A percentile compares a stretch with the other conserved stretches of the same genome.
Evolutionary conservation across 2,888 invertebrate genomes (phyloP).

Genomic region (Nomada ferruginata): DNA sequence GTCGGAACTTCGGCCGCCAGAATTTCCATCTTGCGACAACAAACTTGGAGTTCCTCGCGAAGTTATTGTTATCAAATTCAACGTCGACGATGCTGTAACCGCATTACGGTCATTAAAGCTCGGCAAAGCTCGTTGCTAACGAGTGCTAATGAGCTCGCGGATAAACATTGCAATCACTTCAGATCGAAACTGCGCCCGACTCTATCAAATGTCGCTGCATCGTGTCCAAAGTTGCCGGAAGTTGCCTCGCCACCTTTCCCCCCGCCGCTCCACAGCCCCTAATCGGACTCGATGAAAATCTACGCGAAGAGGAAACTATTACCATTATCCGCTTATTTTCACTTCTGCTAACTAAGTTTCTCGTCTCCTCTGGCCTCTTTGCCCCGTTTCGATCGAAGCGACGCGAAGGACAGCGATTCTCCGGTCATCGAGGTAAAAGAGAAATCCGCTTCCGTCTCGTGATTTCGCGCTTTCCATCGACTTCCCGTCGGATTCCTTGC

Average conservation of each 20-base stretch:
- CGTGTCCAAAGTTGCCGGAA: constrained; percentile 54
- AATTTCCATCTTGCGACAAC: neutral
- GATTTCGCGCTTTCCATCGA: constrained; percentile 51
- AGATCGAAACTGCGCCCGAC: constrained; percentile 50
- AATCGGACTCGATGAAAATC: constrained; percentile 62
- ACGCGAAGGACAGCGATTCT: constrained; percentile 53
- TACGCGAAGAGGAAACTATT: constrained; percentile 53
- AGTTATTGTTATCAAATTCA: constrained; percentile 33
- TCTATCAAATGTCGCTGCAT: constrained; percentile 61
- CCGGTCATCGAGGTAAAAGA: constrained; percentile 32
- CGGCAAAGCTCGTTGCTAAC: constrained; percentile 20
- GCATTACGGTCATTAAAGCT: constrained; percentile 46
- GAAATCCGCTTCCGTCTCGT: constrained; percentile 46
- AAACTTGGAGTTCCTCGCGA: constrained; percentile 16
- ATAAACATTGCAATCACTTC: constrained; percentile 70
- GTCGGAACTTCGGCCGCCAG: neutral
- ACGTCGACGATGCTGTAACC: constrained; percentile 31
- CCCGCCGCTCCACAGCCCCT: constrained; percentile 28
- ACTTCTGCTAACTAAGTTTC: constrained; percentile 63
- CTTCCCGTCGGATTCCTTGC: constrained; percentile 37
- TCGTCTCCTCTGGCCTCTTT: constrained; percentile 5
- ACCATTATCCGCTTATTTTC: constrained; percentile 70
- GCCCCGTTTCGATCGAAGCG: constrained; percentile 37
- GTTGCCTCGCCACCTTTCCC: constrained; percentile 21
- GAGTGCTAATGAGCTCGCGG: constrained; percentile 43